These are phyloP conservation scores for Ennomos fuscantarius DNA, from an alignment of 2,888 invertebrate species.

Conservation along the genomic window DNA sequence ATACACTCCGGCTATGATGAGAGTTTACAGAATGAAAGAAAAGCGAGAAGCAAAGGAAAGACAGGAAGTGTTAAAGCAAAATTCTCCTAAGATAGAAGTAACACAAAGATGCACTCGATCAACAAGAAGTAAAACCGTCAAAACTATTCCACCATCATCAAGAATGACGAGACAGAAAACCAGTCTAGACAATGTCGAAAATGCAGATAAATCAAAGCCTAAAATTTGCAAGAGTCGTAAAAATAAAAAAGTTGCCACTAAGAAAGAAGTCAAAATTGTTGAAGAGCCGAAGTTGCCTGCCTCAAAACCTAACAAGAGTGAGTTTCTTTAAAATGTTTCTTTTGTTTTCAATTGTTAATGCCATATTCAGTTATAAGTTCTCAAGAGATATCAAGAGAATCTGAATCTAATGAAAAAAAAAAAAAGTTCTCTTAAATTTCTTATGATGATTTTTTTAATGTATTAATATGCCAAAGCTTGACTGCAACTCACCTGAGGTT, in stretches of 20 bases:
- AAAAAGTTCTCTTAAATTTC: background rate
- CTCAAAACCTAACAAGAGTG: conserved; percentile 47
- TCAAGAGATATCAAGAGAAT: too few relatives aligned
- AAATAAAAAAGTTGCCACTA: conserved; percentile 42
- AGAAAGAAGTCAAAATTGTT: conserved; percentile 49
- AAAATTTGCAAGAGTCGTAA: too few relatives aligned
- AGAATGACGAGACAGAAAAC: conserved; percentile 50
- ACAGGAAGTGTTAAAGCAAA: conserved; percentile 57
- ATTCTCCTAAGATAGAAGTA: conserved; percentile 49
- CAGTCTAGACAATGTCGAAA: conserved; percentile 43
- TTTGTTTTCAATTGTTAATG: background rate
- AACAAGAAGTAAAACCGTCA: conserved; percentile 22
- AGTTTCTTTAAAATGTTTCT: conserved; percentile 40
- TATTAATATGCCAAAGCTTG: too few relatives aligned
- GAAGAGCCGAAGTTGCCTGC: conserved; percentile 40
- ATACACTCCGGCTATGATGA: conserved; percentile 86
- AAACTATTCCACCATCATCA: conserved; percentile 30
- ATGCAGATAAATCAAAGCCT: conserved; percentile 45
- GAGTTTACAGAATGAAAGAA: conserved; percentile 75
- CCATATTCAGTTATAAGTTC: too few relatives aligned
- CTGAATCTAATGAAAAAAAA: too few relatives aligned
- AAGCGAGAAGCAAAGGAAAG: conserved; percentile 74
- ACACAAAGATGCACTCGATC: conserved; percentile 59
- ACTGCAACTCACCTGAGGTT: too few relatives aligned
- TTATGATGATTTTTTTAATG: too few relatives aligned